Conservation (phyloP, 2,797 vertebrate genomes). For the Cephalopachus bancanus region DNA sequence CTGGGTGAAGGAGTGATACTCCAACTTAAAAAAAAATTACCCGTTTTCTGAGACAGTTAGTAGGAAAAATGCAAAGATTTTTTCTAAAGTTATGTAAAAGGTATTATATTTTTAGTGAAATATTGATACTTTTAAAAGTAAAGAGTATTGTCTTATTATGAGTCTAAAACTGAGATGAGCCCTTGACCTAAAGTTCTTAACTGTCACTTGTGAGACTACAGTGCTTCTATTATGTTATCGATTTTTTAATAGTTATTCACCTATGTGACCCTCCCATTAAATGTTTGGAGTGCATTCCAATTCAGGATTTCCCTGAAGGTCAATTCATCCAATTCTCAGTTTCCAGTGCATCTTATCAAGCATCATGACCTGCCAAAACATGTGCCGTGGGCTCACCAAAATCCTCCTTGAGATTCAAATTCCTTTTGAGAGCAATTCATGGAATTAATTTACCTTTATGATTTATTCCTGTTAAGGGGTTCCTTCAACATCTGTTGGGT, state of each 20-base stretch:
- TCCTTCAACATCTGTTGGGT: conserved; percentile 69
- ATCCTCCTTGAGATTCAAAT: conserved; percentile 7
- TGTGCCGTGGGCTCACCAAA: neutral
- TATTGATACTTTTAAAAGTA: neutral
- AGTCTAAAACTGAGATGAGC: neutral
- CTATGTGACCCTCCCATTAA: conserved; percentile 59
- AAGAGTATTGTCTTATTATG: neutral
- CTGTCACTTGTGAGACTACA: neutral
- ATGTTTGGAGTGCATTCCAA: conserved; percentile 30
- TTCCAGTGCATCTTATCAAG: conserved; percentile 58
- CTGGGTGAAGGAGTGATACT: too few species aligned
- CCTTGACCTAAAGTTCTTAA: conserved; percentile 43
- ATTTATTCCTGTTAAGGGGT: conserved; percentile 54
- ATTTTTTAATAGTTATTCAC: conserved; percentile 56
- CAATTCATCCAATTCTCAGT: conserved; percentile 48
- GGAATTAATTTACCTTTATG: conserved; percentile 70
- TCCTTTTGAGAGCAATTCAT: conserved; percentile 63
- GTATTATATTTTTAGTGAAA: conserved; percentile 41
- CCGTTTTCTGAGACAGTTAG: neutral
- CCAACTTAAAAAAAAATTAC: neutral
- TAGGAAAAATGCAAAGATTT: neutral
- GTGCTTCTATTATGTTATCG: neutral
- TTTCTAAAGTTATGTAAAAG: neutral
- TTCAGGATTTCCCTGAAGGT: conserved; percentile 59
- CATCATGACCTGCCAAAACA: neutral